Evolutionary conservation across 2,888 invertebrate genomes (phyloP).

Genomic region (Pseudococcus viburni): DNA sequence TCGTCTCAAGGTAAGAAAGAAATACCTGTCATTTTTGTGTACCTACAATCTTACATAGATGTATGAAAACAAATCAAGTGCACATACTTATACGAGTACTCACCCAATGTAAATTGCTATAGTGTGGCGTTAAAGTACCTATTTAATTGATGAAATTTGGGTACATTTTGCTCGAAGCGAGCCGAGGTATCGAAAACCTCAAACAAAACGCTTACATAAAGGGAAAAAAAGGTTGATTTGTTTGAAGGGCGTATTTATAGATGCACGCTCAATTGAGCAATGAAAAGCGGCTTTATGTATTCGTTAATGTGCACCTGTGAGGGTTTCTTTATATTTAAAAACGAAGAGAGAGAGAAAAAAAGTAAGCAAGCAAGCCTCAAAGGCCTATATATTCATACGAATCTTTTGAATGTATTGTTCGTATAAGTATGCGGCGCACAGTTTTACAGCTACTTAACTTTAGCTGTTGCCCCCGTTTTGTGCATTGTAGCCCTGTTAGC

Average conservation of each 20-base stretch:
- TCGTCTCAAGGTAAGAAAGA: background rate
- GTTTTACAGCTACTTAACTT: conserved; percentile 56
- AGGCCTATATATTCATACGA: conserved; percentile 39
- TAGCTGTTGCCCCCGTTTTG: conserved; percentile 32
- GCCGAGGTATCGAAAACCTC: conserved; percentile 40
- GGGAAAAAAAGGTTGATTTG: conserved; percentile 57
- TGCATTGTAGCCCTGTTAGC: background rate
- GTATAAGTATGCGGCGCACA: conserved; percentile 15
- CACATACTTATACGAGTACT: background rate
- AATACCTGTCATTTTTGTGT: background rate
- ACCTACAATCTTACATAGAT: background rate
- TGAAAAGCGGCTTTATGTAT: conserved; percentile 57
- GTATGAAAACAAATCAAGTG: background rate
- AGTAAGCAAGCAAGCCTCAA: conserved; percentile 19
- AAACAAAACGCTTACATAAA: conserved; percentile 56
- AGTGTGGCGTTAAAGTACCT: background rate
- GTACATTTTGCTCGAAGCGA: background rate
- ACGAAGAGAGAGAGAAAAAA: conserved; percentile 31
- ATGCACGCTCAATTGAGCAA: conserved; percentile 62
- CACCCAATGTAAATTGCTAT: background rate
- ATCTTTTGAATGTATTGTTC: conserved; percentile 49
- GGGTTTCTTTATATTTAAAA: conserved; percentile 58
- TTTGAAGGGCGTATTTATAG: conserved; percentile 60
- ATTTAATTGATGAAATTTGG: conserved; percentile 33
- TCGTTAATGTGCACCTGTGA: conserved; percentile 61